A percentile compares a stretch with the other conserved stretches of the same genome.
Evolutionary conservation across 2,113 vertebrate species (phyloP).

Genomic region (Lamprologus ornatipinnis): DNA sequence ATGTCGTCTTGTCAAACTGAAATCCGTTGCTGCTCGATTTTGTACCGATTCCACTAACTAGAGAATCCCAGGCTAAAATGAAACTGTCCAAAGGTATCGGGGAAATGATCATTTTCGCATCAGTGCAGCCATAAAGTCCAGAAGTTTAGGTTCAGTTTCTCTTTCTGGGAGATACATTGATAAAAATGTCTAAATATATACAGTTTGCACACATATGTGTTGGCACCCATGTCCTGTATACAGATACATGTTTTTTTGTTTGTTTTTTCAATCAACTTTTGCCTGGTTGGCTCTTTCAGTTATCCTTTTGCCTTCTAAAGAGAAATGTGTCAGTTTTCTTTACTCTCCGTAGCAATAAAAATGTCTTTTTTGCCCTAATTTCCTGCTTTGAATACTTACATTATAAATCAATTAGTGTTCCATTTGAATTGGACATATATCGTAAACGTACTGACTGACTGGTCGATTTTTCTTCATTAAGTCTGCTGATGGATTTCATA

Average conservation of each 20-base stretch:
- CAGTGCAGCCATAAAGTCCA: not conserved
- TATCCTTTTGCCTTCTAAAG: not conserved
- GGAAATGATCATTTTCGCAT: not conserved
- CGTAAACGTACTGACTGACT: not conserved
- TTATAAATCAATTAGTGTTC: not conserved
- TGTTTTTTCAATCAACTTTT: not conserved
- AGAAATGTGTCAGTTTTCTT: not conserved
- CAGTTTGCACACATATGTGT: not conserved
- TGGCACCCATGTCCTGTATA: not conserved
- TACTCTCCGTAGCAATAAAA: not conserved
- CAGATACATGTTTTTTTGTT: not conserved
- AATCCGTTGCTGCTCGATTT: not conserved
- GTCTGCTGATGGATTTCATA: conserved; percentile 13
- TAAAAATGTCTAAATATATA: not conserved
- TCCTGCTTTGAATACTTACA: not conserved
- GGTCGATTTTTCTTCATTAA: conserved; percentile 3
- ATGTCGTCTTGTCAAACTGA: not conserved
- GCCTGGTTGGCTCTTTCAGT: not conserved
- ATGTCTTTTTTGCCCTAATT: not conserved
- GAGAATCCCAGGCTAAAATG: not conserved
- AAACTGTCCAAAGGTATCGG: not conserved
- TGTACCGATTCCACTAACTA: not conserved
- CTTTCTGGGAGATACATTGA: not conserved
- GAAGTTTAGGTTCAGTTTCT: not conserved
- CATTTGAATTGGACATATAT: not conserved